These are phyloP conservation scores for Amia ocellicauda DNA, from an alignment of 2,113 vertebrate species.

Conservation along the genomic window DNA sequence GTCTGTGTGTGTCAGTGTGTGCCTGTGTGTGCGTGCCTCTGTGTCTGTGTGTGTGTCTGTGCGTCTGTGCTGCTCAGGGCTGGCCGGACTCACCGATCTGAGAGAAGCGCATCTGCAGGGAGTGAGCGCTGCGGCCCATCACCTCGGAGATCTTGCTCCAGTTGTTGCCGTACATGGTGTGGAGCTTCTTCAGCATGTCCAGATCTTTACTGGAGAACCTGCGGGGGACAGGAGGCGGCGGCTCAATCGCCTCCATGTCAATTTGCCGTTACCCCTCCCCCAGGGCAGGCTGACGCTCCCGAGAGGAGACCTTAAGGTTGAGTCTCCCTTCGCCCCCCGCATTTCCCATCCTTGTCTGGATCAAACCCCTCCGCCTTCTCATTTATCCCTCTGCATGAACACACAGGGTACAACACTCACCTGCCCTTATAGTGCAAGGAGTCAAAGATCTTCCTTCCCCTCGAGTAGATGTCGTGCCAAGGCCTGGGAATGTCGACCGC, in stretches of 20 bases:
- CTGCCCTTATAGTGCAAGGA: conserved; percentile 46
- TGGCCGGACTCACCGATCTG: conserved; percentile 32
- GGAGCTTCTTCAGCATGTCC: conserved; percentile 32
- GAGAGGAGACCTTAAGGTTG: too few relatives aligned
- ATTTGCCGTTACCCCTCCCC: too few relatives aligned
- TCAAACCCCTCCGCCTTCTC: background rate
- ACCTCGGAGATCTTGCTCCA: conserved; percentile 52
- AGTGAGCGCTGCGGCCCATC: conserved; percentile 48
- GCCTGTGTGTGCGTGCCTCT: too few relatives aligned
- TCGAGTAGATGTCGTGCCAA: conserved; percentile 38
- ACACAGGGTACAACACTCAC: conserved; percentile 34
- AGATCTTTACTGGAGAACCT: conserved; percentile 56
- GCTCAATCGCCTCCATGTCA: too few relatives aligned
- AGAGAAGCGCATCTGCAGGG: conserved; percentile 54
- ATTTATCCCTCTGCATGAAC: background rate
- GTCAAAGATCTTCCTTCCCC: conserved; percentile 54
- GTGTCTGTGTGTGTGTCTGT: too few relatives aligned
- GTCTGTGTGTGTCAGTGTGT: too few relatives aligned
- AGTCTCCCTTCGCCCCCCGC: too few relatives aligned
- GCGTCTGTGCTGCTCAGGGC: too few relatives aligned
- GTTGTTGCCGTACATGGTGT: conserved; percentile 50
- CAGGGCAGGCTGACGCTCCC: too few relatives aligned
- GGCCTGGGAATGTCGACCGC: conserved; percentile 55
- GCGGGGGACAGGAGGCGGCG: background rate
- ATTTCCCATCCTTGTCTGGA: background rate